Percentiles rank a stretch among this genome's conserved stretches.
These are phyloP conservation scores for Nomada fabriciana DNA, from an alignment of 2,888 invertebrate species.

Conservation along the genomic window DNA sequence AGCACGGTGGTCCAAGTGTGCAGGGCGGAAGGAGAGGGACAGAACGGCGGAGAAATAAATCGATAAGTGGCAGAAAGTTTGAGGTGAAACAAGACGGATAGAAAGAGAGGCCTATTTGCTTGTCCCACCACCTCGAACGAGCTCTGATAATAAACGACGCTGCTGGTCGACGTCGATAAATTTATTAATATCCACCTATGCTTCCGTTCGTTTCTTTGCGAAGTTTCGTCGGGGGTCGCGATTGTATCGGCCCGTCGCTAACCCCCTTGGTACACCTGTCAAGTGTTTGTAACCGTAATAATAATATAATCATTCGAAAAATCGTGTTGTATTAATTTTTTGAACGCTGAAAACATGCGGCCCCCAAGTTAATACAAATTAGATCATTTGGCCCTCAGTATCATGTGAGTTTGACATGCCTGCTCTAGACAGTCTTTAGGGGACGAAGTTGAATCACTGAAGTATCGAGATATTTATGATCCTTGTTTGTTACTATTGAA, in stretches of 20 bases:
- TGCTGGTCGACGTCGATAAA: constrained; percentile 41
- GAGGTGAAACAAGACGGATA: not conserved
- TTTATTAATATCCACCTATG: constrained; percentile 38
- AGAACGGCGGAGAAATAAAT: not conserved
- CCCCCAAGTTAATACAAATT: too few species aligned
- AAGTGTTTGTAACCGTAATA: not conserved
- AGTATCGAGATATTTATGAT: too few species aligned
- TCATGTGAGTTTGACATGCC: too few species aligned
- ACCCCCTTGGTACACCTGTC: not conserved
- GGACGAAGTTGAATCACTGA: too few species aligned
- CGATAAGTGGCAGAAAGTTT: constrained; percentile 4
- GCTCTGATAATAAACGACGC: constrained; percentile 43
- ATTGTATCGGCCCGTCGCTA: constrained; percentile 30
- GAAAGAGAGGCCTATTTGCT: constrained; percentile 19
- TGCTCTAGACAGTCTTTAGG: too few species aligned
- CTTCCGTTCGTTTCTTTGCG: constrained; percentile 16
- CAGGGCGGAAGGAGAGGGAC: too few species aligned
- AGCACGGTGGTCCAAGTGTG: constrained; percentile 8
- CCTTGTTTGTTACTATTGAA: too few species aligned
- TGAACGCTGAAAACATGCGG: too few species aligned
- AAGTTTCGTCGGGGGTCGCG: constrained; percentile 1
- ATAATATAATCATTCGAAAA: too few species aligned
- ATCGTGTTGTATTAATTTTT: too few species aligned
- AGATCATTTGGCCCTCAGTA: too few species aligned
- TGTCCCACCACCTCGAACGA: constrained; percentile 12